Conservation (phyloP, 2,888 invertebrate genomes). For the Alloplasta piceator region DNA sequence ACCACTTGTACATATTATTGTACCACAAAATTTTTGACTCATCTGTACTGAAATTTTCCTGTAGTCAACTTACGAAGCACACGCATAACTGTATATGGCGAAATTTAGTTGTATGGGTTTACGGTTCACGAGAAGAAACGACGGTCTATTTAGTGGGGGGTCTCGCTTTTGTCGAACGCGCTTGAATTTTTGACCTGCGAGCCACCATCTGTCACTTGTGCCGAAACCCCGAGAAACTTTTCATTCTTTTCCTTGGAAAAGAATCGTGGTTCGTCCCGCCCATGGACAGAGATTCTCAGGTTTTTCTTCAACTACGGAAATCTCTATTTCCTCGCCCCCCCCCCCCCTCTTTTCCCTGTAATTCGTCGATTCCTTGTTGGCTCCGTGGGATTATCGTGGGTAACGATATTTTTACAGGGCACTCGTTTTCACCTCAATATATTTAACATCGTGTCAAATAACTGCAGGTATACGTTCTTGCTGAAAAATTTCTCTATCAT, state of each 20-base stretch:
- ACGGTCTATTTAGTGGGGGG: not conserved
- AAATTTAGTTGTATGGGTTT: too few species aligned
- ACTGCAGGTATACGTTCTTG: too few species aligned
- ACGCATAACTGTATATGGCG: too few species aligned
- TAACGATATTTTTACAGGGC: not conserved
- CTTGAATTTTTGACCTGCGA: constrained; percentile 59
- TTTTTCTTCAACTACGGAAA: constrained; percentile 33
- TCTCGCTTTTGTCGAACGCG: not conserved
- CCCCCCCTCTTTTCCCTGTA: constrained; percentile 1
- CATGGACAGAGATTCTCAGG: constrained; percentile 16
- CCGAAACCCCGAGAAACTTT: constrained; percentile 22
- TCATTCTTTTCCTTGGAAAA: constrained; percentile 39
- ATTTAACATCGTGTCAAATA: too few species aligned
- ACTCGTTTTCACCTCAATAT: not conserved
- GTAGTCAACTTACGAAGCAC: too few species aligned
- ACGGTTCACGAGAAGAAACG: not conserved
- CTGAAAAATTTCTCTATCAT: too few species aligned
- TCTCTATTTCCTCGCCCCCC: constrained; percentile 10
- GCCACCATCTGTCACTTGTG: constrained; percentile 58
- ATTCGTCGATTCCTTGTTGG: constrained; percentile 9
- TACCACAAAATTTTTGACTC: too few species aligned
- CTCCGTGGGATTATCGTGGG: constrained; percentile 14
- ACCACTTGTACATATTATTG: too few species aligned
- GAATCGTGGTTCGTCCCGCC: constrained; percentile 33
- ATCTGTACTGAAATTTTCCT: too few species aligned